Evolutionary conservation across 2,888 invertebrate species (phyloP), one percentile per base, ranked within the genome.

Genomic region (Bembecia ichneumoniformis): DNA sequence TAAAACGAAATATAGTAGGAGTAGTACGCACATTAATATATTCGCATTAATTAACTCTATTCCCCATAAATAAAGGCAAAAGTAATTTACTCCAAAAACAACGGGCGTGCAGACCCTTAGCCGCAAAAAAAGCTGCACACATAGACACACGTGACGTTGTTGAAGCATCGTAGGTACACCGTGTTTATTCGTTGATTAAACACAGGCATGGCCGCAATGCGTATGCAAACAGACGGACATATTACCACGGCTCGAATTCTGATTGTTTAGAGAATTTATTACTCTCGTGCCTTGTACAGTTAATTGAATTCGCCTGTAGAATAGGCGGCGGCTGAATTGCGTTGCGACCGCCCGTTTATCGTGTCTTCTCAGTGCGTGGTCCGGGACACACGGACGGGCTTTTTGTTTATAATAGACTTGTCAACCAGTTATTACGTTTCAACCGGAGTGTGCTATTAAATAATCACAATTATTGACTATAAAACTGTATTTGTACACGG

Each of bases 261-360:
- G 86, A 86, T 86, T 86, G 86, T 86, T 86, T 86, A 84, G 86
- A 86, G 82, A 84, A 87, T 87, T 87, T 87, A 87, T 87, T 83
- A 82, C 86, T 77, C 84, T 69, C 74, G 81, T 73, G 83, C 82
- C 83, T 80, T 86, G 86, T 86, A 83, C 82, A 77, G 83, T 86
- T 86, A 86, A 86, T 86, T 86, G 86, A 84, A 86, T 86, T 79
- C 80, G 84, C 79, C 80, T 80, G 82, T 79, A 81, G 84, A 80
- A 82, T 81, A 82, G 82, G 80, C 80, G 68, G 72, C 68, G 71
- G 73, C 71, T 74, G 81, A 74, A 80, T 82, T 79, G 79, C 73
- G 76, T 68, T 69, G 68, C 73, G 73, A 66, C 44, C 69, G 77
- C 74, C 15, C 69, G 77, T 76, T 75, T 74, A 76, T 78, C 74